Conservation (phyloP, 2,888 invertebrate species). For the Rhamphomyia laevipes region DNA sequence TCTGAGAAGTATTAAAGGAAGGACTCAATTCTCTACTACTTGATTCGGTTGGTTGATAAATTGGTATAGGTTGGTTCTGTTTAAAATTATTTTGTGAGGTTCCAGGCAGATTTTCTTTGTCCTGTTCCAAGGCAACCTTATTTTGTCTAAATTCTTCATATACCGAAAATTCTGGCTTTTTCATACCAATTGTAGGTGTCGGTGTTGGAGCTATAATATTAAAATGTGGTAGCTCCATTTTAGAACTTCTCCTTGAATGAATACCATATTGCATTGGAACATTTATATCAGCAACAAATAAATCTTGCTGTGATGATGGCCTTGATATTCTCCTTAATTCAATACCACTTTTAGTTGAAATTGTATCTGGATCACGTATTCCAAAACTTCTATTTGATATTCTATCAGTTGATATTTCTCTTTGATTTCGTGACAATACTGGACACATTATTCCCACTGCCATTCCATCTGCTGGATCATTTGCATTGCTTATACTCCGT, state of each 20-base stretch:
- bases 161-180: conserved; percentile 19
- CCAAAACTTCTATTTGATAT: conserved; percentile 24
- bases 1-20: too few species aligned
- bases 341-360: conserved; percentile 31
- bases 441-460: not conserved
- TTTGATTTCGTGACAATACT: conserved; percentile 17
- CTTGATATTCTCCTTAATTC: conserved; percentile 32
- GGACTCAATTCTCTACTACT: too few species aligned
- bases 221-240: conserved; percentile 18
- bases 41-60: too few species aligned
- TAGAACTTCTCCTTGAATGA: conserved; percentile 7
- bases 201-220: conserved; percentile 31
- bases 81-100: too few species aligned
- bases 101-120: conserved; percentile 19
- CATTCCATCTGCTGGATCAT: conserved; percentile 16
- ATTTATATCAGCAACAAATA: conserved; percentile 34
- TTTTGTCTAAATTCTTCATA: conserved; percentile 1
- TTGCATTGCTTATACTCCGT: conserved; percentile 32
- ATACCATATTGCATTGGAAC: conserved; percentile 22
- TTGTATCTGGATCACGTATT: conserved; percentile 25
- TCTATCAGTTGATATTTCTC: conserved; percentile 29
- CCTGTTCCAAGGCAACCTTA: conserved; percentile 15
- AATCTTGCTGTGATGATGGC: conserved; percentile 31
- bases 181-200: conserved; percentile 17
- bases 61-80: too few species aligned